Evolutionary conservation across 2,113 vertebrate genomes (phyloP), one percentile per base, ranked within the genome.

Genomic region (human): DNA sequence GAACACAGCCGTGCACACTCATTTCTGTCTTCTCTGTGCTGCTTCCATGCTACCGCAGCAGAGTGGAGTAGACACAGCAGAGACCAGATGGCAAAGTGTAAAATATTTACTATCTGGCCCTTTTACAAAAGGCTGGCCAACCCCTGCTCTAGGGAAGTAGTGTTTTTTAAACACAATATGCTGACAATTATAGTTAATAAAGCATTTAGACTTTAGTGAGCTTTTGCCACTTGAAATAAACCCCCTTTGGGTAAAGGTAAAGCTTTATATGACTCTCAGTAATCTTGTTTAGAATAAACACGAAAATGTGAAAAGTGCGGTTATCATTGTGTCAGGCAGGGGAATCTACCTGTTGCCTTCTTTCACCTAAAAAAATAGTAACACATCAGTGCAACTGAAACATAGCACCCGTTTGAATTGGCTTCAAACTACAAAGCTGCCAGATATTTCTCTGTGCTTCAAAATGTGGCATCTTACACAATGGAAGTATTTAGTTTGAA

Each of bases 151-250:
- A 57, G 48, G 92, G 72, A 89, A 94, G 48, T 8, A 43, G 45
- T 50, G 14, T 55, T 25, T 85, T 80, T 50, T 83, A 83, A 90
- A 83, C 9, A 83, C 30, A 73, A 0, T 30, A 43, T 84, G 30
- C n/a, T 59, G 40, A 73, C 35, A 94, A 38, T 84, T 59, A 73
- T 32, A 70, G 23, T 89, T 93, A 82, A 96, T 48, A 78, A 94
- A 55, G 38, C 35, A 89, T n/a, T 80, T 94, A 90, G 64, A 73
- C 43, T 48, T 92, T 70, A 87, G 35, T 50, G 57, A 89, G 66
- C 27, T 61, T 50, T 83, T 78, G 85, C n/a, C 35, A 38, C 45
- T 86, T 88, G 82, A 79, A 64, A 52, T 76, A 48, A 86, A 76
- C 66, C 38, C 85, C 43, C 20, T 85, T 55, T 89, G 38, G 8